Percentiles rank a stretch among this genome's conserved stretches.
Conservation (phyloP, 2,113 vertebrate species). For the Lichenostomus cassidix region DNA sequence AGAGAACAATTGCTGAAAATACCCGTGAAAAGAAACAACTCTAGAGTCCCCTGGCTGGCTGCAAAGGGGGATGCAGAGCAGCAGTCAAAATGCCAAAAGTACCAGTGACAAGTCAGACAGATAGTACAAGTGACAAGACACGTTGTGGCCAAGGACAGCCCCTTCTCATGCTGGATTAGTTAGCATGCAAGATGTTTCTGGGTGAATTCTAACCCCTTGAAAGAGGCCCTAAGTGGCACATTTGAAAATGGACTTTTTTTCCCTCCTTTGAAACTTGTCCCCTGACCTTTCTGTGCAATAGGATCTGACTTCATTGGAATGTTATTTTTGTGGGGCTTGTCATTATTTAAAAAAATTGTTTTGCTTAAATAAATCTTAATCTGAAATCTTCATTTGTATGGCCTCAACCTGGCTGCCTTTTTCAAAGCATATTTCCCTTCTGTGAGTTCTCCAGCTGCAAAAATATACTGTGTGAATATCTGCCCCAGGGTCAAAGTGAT, state of each 20-base stretch:
- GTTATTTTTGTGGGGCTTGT: rapidly evolving
- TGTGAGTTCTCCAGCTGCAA: not conserved
- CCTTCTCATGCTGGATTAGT: not conserved
- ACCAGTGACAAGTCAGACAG: not conserved
- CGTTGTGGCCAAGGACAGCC: not conserved
- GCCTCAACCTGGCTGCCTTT: not conserved
- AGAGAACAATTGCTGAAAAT: not conserved
- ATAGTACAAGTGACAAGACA: not conserved
- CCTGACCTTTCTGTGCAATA: not conserved
- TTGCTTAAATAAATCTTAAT: not conserved
- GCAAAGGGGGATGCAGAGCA: not conserved
- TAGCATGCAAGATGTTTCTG: not conserved
- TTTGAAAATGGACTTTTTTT: not conserved
- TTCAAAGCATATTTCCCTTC: not conserved
- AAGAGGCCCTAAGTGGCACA: not conserved
- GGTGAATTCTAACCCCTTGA: not conserved
- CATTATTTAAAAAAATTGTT: not conserved
- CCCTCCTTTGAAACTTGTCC: not conserved
- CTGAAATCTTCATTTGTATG: not conserved
- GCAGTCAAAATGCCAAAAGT: not conserved
- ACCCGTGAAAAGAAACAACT: not conserved
- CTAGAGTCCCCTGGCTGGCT: not conserved
- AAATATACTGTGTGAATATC: not conserved
- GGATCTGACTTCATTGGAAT: not conserved
- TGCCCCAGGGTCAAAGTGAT: not conserved